Percentiles rank a stretch among this genome's conserved stretches.
Evolutionary conservation across 2,113 vertebrate genomes (phyloP).

Genomic region (Bettongia penicillata): DNA sequence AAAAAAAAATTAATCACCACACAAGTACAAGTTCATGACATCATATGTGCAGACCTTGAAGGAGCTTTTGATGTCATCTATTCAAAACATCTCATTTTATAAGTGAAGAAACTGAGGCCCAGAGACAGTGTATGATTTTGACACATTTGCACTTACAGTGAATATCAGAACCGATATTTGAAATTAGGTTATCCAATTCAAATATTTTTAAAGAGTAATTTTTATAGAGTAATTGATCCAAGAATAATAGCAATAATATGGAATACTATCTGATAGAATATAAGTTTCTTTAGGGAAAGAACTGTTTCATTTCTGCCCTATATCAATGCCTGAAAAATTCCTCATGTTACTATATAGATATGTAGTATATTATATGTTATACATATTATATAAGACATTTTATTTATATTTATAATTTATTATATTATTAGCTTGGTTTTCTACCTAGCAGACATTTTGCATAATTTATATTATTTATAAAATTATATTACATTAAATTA

Average conservation of each 20-base stretch:
- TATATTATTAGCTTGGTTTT: too few relatives aligned
- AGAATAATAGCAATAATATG: constrained; percentile 4
- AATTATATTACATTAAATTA: too few relatives aligned
- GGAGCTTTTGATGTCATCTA: neutral
- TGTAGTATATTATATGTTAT: neutral
- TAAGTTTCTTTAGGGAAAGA: neutral
- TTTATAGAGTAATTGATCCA: neutral
- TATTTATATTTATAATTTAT: too few relatives aligned
- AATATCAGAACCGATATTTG: neutral
- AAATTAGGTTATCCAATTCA: neutral
- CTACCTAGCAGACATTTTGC: too few relatives aligned
- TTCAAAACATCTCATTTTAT: neutral
- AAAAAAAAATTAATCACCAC: neutral
- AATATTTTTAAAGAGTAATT: neutral
- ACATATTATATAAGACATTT: too few relatives aligned
- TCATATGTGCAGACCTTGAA: neutral
- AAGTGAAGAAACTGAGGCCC: neutral
- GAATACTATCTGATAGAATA: neutral
- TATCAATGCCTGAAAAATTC: neutral
- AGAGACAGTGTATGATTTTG: neutral
- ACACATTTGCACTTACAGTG: neutral
- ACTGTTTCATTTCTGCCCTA: neutral
- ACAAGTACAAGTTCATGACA: neutral
- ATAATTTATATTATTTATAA: too few relatives aligned
- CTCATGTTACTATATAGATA: neutral